Percentiles rank a stretch among this genome's conserved stretches.
Evolutionary conservation across 2,113 vertebrate genomes (phyloP).

Genomic region (Bucco capensis): DNA sequence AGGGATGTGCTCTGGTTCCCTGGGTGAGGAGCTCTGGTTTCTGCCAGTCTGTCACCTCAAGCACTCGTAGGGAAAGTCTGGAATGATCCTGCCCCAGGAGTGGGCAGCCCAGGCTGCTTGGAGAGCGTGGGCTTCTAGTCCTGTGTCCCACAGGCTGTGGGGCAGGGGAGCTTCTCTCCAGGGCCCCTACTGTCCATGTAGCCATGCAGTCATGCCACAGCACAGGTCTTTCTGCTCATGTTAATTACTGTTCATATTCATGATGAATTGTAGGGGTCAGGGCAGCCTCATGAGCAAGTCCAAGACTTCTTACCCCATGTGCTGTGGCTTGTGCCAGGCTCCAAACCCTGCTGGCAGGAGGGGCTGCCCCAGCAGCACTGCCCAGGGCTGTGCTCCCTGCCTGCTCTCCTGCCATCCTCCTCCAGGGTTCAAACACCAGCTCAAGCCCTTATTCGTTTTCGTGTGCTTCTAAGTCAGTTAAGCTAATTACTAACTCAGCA

Average conservation of each 20-base stretch:
- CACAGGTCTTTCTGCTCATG: fast-evolving
- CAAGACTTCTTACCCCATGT: not conserved
- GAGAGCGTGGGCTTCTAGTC: not conserved
- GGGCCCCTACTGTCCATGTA: not conserved
- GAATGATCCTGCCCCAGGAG: not conserved
- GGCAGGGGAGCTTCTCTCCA: not conserved
- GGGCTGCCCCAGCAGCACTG: not conserved
- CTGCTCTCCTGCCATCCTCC: not conserved
- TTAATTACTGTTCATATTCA: not conserved
- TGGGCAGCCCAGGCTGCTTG: not conserved
- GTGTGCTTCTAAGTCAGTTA: constrained; percentile 21
- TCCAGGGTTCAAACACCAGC: not conserved
- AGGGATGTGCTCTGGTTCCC: not conserved
- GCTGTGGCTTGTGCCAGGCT: fast-evolving
- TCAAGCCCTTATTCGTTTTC: constrained; percentile 43
- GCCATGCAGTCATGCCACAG: not conserved
- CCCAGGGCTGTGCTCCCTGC: not conserved
- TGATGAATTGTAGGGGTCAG: not conserved
- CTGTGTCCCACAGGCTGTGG: fast-evolving
- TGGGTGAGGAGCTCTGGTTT: not conserved
- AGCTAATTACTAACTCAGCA: constrained; percentile 57
- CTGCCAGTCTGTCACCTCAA: not conserved
- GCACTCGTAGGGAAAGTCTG: not conserved
- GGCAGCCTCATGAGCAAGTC: not conserved
- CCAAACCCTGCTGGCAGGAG: not conserved